phyloP scores from a whole-genome alignment of 2,797 vertebrate species.

The Smutsia gigantea region DNA sequence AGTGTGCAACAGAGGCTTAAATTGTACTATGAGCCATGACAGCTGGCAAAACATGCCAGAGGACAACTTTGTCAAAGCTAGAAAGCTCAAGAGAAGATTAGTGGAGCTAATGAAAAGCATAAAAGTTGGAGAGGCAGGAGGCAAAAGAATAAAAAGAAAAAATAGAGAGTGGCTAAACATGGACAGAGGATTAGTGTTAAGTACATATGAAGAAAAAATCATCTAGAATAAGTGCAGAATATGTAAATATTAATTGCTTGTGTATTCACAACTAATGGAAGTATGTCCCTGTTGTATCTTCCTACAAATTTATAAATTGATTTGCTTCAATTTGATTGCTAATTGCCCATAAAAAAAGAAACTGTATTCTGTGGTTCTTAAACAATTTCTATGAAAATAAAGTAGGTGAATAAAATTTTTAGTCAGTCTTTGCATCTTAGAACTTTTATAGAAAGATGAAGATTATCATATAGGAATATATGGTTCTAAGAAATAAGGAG shows the following conservation, averaged over 20 bases:
- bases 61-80: constrained; percentile 44
- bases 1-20: constrained; percentile 59
- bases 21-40: constrained; percentile 44
- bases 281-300: neutral
- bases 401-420: neutral
- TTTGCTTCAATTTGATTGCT: neutral
- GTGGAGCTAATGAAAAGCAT: neutral
- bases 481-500: neutral
- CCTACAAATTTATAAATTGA: neutral
- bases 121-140: neutral
- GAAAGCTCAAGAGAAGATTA: neutral
- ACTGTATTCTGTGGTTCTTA: neutral
- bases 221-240: neutral
- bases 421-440: neutral
- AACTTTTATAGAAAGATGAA: neutral
- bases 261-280: neutral
- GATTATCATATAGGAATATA: neutral
- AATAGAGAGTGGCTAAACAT: neutral
- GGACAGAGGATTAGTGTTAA: neutral
- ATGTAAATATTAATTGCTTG: neutral
- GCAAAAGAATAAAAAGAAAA: neutral
- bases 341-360: neutral
- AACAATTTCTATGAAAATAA: neutral
- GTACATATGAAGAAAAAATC: neutral
- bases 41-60: constrained; percentile 31